Percentiles rank a stretch among this genome's conserved stretches.
Conservation (phyloP, 2,113 vertebrate genomes). For the Peromyscus maniculatus region DNA sequence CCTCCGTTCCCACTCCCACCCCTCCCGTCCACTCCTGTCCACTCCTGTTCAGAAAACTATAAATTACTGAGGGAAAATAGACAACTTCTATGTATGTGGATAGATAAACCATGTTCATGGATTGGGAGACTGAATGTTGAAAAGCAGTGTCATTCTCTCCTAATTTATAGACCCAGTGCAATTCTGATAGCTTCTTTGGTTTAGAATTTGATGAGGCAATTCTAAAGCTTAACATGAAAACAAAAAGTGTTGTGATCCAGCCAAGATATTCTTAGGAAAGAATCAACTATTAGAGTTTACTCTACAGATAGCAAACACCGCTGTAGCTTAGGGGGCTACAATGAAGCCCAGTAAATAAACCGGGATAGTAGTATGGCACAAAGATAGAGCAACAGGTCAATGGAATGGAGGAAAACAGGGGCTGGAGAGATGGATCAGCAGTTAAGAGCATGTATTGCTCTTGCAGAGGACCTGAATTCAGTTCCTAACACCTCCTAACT, state of each 20-base stretch:
- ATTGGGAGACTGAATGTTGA: background rate
- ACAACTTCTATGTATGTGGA: background rate
- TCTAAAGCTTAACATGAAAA: background rate
- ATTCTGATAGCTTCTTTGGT: background rate
- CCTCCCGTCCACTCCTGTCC: background rate
- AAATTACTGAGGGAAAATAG: background rate
- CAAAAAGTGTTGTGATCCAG: background rate
- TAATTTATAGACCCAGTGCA: background rate
- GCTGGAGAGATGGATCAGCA: background rate
- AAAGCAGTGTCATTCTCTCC: background rate
- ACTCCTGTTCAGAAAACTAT: slow-evolving; percentile 16
- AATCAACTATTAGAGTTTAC: background rate
- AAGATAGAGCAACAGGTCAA: background rate
- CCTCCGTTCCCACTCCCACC: background rate
- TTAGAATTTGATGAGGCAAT: background rate
- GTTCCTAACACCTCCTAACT: background rate
- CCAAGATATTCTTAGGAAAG: background rate
- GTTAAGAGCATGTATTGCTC: background rate
- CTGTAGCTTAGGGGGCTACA: background rate
- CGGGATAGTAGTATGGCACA: too few species aligned
- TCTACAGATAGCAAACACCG: background rate
- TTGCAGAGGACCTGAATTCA: background rate
- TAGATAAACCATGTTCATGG: background rate
- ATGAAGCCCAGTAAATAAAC: background rate
- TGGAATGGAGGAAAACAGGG: background rate